Evolutionary conservation across 2,113 vertebrate species (phyloP), one percentile per base, ranked within the genome.

Genomic region (Gyps fulvus): DNA sequence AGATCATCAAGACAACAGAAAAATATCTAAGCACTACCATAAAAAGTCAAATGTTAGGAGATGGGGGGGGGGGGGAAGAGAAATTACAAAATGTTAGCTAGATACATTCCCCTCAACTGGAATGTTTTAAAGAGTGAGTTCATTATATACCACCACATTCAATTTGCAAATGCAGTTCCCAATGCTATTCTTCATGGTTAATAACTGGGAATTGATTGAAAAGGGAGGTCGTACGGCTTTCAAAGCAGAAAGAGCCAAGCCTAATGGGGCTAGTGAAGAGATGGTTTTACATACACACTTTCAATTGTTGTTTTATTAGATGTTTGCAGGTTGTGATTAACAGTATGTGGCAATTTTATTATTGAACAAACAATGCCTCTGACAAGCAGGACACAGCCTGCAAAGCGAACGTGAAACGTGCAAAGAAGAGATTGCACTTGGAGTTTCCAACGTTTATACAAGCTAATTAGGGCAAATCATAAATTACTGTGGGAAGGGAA

Each of bases 191-290:
- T 70, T 94, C 95, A 87, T 66, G 74, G 94, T 54, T 95, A 93
- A 96, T 94, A 93, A 94, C 87, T 27, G 96, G 90, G 93, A 83
- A 95, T 92, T 71, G 91, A 85, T 92, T 65, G 96, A 81, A 97
- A 92, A 90, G 67, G 83, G 95, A 96, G 91, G 77, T 80, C 93
- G 34, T 16, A 40, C 21, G 38, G 95, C 76, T 92, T 32, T 49
- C 61, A 58, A 31, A 90, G 91, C 83, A 57, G 79, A 72, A 40
- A 43, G 65, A 83, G 58, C 87, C 2, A 15, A 58, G 81, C 62
- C 63, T 87, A 84, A 94, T 76, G 82, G 65, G 57, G 89, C 80
- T 65, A 20, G 36, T 3, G 21, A 49, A 18, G 80, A 80, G 81
- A 16, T 18, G 83, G 40, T 38, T 84, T 87, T 73, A 50, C 34